phyloP scores from a whole-genome alignment of 2,797 vertebrate genomes.

The Xenentodon cancila region DNA sequence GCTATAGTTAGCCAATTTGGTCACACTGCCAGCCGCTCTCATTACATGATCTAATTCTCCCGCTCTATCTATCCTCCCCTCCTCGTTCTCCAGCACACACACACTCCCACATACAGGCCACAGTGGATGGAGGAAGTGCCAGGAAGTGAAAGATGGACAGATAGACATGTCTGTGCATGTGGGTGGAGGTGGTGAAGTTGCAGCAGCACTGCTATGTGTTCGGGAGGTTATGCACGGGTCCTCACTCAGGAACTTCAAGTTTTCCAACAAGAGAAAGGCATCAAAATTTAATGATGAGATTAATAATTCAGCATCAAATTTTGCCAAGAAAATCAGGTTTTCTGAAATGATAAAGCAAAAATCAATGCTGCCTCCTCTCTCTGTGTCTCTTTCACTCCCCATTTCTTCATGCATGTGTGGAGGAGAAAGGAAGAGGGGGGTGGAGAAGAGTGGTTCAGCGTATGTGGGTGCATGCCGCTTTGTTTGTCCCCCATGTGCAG shows the following conservation, averaged over 20 bases:
- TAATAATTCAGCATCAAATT: constrained; percentile 84
- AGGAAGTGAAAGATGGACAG: constrained; percentile 66
- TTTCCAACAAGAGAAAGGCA: constrained; percentile 76
- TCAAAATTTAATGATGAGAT: constrained; percentile 85
- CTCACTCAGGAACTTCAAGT: constrained; percentile 73
- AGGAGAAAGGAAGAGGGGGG: constrained; percentile 41
- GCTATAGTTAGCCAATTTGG: constrained; percentile 82
- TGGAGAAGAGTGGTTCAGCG: constrained; percentile 41
- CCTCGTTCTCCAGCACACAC: constrained; percentile 60
- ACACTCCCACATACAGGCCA: constrained; percentile 64
- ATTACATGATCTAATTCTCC: constrained; percentile 85
- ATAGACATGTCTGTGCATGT: constrained; percentile 23
- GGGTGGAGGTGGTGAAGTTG: constrained; percentile 45
- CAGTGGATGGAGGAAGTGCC: constrained; percentile 63
- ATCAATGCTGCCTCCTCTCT: constrained; percentile 74
- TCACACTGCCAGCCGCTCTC: constrained; percentile 79
- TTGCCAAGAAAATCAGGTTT: constrained; percentile 80
- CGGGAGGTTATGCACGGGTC: constrained; percentile 50
- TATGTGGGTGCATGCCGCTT: constrained; percentile 53
- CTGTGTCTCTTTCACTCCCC: constrained; percentile 39
- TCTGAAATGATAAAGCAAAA: constrained; percentile 77
- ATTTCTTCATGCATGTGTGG: constrained; percentile 44
- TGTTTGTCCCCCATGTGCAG: constrained; percentile 62
- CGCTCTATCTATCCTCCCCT: constrained; percentile 57
- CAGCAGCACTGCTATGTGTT: constrained; percentile 38